Conservation (phyloP, 1,140 invertebrate genomes). For the Oncopeltus fasciatus region DNA sequence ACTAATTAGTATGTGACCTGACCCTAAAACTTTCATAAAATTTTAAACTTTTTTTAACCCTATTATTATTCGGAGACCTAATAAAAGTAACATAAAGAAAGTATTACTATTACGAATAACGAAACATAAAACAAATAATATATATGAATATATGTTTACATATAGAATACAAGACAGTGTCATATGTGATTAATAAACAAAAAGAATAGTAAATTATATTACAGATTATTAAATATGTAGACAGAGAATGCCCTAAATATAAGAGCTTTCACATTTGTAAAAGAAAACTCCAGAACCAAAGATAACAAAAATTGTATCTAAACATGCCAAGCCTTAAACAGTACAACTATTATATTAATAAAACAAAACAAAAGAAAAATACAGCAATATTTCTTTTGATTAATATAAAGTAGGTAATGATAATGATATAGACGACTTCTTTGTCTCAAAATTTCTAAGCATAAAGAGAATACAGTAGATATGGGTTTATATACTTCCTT, state of each 20-base stretch:
- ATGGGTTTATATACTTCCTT: neutral
- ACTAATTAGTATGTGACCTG: slow-evolving; percentile 5
- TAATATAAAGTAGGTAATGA: slow-evolving; percentile 1
- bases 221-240: neutral
- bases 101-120: slow-evolving; percentile 7
- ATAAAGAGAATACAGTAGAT: slow-evolving; percentile 7
- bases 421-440: neutral
- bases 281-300: neutral
- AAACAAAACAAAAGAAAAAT: slow-evolving; percentile 10
- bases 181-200: neutral
- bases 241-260: slow-evolving; percentile 5
- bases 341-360: slow-evolving; percentile 6
- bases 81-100: neutral
- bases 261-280: neutral
- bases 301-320: neutral
- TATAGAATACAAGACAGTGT: neutral
- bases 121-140: neutral
- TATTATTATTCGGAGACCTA: slow-evolving; percentile 5
- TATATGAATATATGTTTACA: neutral
- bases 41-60: neutral
- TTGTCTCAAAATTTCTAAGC: slow-evolving; percentile 1
- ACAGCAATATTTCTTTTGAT: neutral
- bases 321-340: slow-evolving; percentile 8
- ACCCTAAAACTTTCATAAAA: neutral
- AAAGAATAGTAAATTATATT: neutral